Percentiles rank a stretch among this genome's conserved stretches.
Conservation (phyloP, 2,888 invertebrate genomes). For the Isotomurus palustris region DNA sequence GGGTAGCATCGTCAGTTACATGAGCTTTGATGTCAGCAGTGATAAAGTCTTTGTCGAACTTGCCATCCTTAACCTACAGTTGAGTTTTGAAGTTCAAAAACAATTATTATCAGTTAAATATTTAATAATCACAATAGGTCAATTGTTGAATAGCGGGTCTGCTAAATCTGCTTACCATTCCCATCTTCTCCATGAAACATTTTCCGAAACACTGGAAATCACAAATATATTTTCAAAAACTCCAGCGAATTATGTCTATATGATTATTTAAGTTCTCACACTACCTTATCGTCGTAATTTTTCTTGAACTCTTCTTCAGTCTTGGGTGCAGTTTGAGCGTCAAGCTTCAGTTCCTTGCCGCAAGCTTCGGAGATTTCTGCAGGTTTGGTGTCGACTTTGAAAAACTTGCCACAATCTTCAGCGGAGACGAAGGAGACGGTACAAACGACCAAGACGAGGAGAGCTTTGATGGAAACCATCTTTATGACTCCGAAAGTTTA, state of each 20-base stretch:
- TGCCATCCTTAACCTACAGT: constrained; percentile 18
- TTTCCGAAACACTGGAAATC: constrained; percentile 31
- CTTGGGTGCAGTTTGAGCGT: constrained; percentile 15
- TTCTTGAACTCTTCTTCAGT: constrained; percentile 23
- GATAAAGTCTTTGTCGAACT: constrained; percentile 24
- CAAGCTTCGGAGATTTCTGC: constrained; percentile 20
- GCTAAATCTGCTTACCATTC: constrained; percentile 28
- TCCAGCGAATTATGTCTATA: not conserved
- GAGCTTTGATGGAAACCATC: no score
- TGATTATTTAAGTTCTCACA: no score
- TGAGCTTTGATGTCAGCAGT: constrained; percentile 21
- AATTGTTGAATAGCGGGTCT: no score
- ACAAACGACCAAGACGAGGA: not conserved
- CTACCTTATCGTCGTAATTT: constrained; percentile 28
- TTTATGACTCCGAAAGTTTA: no score
- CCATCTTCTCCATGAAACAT: constrained; percentile 24
- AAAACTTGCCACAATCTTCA: constrained; percentile 20
- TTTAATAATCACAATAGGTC: not conserved
- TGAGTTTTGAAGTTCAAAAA: no score
- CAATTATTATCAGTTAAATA: no score
- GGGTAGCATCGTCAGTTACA: constrained; percentile 24
- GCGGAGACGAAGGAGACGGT: no score
- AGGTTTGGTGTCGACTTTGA: constrained; percentile 18
- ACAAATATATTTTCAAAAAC: no score
- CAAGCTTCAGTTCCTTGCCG: constrained; percentile 13